These are phyloP conservation scores for Sphaerodactylus townsendi DNA, from an alignment of 2,113 vertebrate species.

Conservation along the genomic window DNA sequence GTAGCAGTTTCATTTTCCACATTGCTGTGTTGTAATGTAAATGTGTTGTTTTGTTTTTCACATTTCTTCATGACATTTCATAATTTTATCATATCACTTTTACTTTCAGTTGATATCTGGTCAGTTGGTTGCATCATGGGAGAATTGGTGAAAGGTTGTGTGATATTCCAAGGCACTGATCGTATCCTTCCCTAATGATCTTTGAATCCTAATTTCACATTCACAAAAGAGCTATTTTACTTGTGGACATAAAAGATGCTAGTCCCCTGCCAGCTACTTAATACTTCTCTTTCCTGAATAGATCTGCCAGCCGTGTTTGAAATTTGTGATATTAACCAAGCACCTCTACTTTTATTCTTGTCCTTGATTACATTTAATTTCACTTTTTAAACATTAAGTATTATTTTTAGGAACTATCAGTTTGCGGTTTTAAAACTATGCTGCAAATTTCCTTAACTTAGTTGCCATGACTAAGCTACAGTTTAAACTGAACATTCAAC, in stretches of 20 bases:
- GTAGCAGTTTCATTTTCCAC: constrained; percentile 66
- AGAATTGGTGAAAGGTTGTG: constrained; percentile 98
- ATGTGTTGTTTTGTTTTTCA: constrained; percentile 60
- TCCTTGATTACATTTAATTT: constrained; percentile 30
- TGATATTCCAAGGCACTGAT: constrained; percentile 99
- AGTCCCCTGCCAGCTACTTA: constrained; percentile 14
- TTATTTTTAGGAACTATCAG: constrained; percentile 19
- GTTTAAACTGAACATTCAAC: constrained; percentile 46
- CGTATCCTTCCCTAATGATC: constrained; percentile 90
- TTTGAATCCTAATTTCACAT: constrained; percentile 58
- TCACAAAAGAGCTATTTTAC: constrained; percentile 40
- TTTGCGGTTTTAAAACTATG: constrained; percentile 27
- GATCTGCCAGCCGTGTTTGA: constrained; percentile 36
- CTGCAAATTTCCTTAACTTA: constrained; percentile 33
- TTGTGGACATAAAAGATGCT: constrained; percentile 30
- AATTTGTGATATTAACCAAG: constrained; percentile 65
- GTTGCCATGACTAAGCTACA: constrained; percentile 16
- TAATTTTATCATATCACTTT: constrained; percentile 85
- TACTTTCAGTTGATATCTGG: constrained; percentile 99
- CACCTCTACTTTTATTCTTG: constrained; percentile 47
- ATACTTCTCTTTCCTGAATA: constrained; percentile 32
- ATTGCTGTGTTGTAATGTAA: constrained; percentile 64
- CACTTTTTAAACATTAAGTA: constrained; percentile 22
- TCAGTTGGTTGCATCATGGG: constrained; percentile 99
- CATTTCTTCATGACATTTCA: constrained; percentile 77